Conservation (phyloP, 1,140 invertebrate genomes). For the Contarinia nasturtii region DNA sequence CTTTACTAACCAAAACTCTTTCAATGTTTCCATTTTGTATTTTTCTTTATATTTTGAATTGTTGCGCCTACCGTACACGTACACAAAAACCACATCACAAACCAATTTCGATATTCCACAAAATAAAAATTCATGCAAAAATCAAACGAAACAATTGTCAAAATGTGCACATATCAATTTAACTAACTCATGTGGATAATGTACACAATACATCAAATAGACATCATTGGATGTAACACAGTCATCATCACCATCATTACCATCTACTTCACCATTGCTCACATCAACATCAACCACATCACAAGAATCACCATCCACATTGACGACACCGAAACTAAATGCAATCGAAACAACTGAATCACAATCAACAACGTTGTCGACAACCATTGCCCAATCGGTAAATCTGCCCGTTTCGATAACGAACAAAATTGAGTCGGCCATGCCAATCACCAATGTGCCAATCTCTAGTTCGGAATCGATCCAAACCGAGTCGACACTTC, state of each 20-base stretch:
- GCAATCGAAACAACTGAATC: slow-evolving; percentile 10
- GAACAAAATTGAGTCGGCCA: slow-evolving; percentile 1
- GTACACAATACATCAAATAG: background rate
- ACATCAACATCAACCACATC: background rate
- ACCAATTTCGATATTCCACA: background rate
- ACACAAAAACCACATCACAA: background rate
- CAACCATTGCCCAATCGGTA: background rate
- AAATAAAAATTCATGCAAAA: background rate
- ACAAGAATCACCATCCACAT: slow-evolving; percentile 1
- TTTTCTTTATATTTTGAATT: no score
- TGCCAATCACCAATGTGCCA: slow-evolving; percentile 3
- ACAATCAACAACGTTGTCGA: slow-evolving; percentile 2
- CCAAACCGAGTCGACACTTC: no score
- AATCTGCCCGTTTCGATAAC: background rate
- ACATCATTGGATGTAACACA: slow-evolving; percentile 1
- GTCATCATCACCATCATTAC: slow-evolving; percentile 2
- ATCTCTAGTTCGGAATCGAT: slow-evolving; percentile 2
- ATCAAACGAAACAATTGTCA: no score
- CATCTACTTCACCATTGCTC: slow-evolving; percentile 3
- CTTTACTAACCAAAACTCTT: no score
- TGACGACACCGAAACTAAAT: slow-evolving; percentile 7
- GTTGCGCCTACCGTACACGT: no score
- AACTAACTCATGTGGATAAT: no score
- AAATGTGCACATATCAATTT: no score
- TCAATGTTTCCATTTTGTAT: no score